Evolutionary conservation across 2,113 vertebrate species (phyloP), one percentile per base, ranked within the genome.

Genomic region (Irena cyanogastra): DNA sequence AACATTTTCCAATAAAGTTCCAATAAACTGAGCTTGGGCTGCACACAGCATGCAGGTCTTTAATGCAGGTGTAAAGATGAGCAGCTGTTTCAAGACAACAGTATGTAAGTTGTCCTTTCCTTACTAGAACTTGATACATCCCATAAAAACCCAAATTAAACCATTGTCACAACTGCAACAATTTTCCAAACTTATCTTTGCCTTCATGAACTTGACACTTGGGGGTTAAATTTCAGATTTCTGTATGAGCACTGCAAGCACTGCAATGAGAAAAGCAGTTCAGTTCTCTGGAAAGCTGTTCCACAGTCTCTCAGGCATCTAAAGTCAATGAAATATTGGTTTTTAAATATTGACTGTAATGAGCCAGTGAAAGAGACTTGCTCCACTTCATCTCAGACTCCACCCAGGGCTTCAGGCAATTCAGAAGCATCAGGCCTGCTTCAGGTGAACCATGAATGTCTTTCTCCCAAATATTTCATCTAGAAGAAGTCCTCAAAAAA

Each of bases 1-100:
- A 94, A 69, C 14, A 47, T 56, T 53, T 78, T 35, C n/a, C 75
- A 54, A 13, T 13, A 18, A 69, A 64, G 18, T n/a, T 30, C 63
- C 35, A 50, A 56, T 45, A 77, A 81, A n/a, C 17, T n/a, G 64
- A 60, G 42, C 21, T 63, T 37, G 57, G 39, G 2, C 26, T 45
- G 12, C 16, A 35, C n/a, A 2, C 0, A 5, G 21, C 3, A 0
- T 11, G 33, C 26, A 68, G 49, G 0, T 7, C 35, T 63, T 19
- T 61, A 79, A 1, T 20, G 30, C 8, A 65, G 37, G 10, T 53
- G 59, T 30, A 16, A 50, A 64, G n/a, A 19, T 22, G 18, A 81
- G 35, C 26, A 50, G 60, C 22, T 59, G 50, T 85, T 45, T 23
- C 42, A n/a, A 41, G 30, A 21, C 14, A 83, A 26, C 64, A 37